A percentile compares a stretch with the other conserved stretches of the same genome.
Conservation (phyloP, 2,888 invertebrate species). For the Pristionchus arcanus region DNA sequence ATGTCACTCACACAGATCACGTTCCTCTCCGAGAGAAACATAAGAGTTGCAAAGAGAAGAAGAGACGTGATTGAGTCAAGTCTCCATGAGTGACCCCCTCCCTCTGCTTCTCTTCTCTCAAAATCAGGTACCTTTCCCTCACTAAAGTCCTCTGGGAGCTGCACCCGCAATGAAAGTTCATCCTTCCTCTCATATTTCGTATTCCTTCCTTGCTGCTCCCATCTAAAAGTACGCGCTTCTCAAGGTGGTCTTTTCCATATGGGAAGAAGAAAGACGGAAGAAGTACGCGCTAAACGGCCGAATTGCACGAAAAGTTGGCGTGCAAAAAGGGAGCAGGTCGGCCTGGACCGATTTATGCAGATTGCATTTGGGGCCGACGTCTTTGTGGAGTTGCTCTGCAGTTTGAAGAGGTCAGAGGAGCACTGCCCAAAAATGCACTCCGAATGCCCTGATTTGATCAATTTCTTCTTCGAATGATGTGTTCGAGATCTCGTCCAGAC, state of each 20-base stretch:
- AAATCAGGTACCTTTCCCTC: neutral
- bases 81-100: slow-evolving; percentile 14
- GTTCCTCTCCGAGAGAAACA: neutral
- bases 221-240: neutral
- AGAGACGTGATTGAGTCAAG: neutral
- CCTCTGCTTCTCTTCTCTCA: neutral
- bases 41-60: neutral
- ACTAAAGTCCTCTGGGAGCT: neutral
- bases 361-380: neutral
- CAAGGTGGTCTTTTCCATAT: slow-evolving; percentile 42
- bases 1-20: slow-evolving; percentile 25
- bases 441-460: neutral
- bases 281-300: neutral
- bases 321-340: neutral
- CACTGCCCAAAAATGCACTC: neutral
- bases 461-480: too few species aligned
- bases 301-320: slow-evolving; percentile 24
- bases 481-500: neutral
- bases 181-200: neutral
- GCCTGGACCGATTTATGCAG: slow-evolving; percentile 31
- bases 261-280: neutral
- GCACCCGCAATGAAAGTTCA: neutral
- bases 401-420: neutral
- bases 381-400: slow-evolving; percentile 35
- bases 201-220: neutral